Evolutionary conservation across 2,113 vertebrate genomes (phyloP), one percentile per base, ranked within the genome.

Genomic region (Oncorhynchus nerka): DNA sequence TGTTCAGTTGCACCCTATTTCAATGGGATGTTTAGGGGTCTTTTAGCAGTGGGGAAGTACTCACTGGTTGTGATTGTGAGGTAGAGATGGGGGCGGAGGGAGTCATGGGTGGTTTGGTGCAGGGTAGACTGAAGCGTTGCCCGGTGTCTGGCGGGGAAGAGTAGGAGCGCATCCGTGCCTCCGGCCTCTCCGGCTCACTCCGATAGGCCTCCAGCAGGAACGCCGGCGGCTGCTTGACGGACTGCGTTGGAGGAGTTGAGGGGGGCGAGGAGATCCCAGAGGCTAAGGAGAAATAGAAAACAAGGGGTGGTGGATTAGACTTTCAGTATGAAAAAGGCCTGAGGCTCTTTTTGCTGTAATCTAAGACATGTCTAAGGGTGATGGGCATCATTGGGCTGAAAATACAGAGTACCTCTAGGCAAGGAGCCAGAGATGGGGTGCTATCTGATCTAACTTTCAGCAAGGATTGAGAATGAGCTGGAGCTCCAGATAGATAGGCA

Each of bases 191-290:
- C 0, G 96, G 97, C 85, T 97, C 97, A 5, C 93, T 94, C 79
- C 94, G 93, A 71, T 96, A 97, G 45, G 93, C 94, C 86, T 98
- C 95, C 20, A 97, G 92, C 6, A 86, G 95, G 83, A 97, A 97
- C 22, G 32, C 78, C 0, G 84, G 84, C 70, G 93, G 91, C 85
- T 94, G 92, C 85, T 94, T 94, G 91, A 67, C 88, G 79, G 91
- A 92, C 59, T 62, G 59, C 6, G 59, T 62, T 0, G 59, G 59
- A 9, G 94, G 94, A n/a, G 94, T 95, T 0, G 94, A 94, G 2
- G 94, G 93, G 78, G 94, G 94, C 24, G 95, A 95, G 22, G 92
- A 96, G 70, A 95, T 89, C 68, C 95, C 95, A 72, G 93, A 90
- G 71, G 94, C 95, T 95, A 89, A 55, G 74, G 48, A 84, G 39